A percentile compares a stretch with the other conserved stretches of the same genome.
Conservation (phyloP, 2,888 invertebrate genomes). For the Tubulanus polymorphus region DNA sequence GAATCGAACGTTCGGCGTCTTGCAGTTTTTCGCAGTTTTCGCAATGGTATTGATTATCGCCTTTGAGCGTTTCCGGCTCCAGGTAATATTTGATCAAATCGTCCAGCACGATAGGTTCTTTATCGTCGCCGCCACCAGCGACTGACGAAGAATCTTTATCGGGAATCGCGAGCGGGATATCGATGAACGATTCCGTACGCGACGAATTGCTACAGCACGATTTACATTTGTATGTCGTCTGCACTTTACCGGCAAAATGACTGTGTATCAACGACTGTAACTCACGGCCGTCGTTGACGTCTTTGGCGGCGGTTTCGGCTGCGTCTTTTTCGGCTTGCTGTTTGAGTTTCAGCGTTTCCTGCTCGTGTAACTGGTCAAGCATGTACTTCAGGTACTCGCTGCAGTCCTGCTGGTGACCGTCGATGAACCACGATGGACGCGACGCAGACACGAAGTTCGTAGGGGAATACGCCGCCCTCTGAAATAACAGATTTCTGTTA, state of each 20-base stretch:
- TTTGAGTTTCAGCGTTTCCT: constrained; percentile 54
- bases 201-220: constrained; percentile 70
- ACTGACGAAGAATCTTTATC: constrained; percentile 24
- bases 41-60: constrained; percentile 80
- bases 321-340: constrained; percentile 7
- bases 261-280: constrained; percentile 60
- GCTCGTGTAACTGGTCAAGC: constrained; percentile 70
- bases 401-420: constrained; percentile 80
- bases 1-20: constrained; percentile 71
- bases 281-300: background rate
- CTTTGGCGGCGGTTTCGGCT: background rate
- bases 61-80: constrained; percentile 71
- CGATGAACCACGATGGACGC: constrained; percentile 72
- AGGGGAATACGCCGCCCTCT: constrained; percentile 66
- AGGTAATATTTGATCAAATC: constrained; percentile 72
- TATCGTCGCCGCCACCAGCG: constrained; percentile 4
- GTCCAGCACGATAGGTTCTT: constrained; percentile 59
- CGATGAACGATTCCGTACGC: constrained; percentile 74
- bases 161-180: constrained; percentile 59
- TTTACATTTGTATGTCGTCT: constrained; percentile 71
- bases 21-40: constrained; percentile 69
- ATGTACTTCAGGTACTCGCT: constrained; percentile 78
- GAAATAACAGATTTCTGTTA: constrained; percentile 17
- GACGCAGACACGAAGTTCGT: constrained; percentile 68
- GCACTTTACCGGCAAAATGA: constrained; percentile 72